phyloP scores from a whole-genome alignment of 2,888 invertebrate species.

The Euphydryas editha region DNA sequence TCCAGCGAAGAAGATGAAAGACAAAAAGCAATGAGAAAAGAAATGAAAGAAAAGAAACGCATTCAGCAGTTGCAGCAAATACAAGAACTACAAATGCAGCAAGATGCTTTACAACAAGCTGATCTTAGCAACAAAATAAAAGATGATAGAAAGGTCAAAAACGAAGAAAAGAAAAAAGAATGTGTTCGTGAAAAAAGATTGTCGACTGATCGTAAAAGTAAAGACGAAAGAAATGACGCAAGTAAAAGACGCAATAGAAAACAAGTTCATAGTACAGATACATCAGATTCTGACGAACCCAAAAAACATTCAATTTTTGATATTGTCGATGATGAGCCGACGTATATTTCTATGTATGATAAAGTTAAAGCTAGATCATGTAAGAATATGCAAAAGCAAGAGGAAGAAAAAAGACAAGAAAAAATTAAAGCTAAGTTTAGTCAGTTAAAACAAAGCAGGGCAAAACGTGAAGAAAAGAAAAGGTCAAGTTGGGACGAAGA shows the following conservation, averaged over 20 bases:
- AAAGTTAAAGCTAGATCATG: slow-evolving; percentile 97
- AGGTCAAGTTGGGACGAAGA: slow-evolving; percentile 95
- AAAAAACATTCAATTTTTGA: slow-evolving; percentile 96
- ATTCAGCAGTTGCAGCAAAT: slow-evolving; percentile 79
- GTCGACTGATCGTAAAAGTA: slow-evolving; percentile 79
- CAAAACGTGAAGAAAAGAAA: slow-evolving; percentile 94
- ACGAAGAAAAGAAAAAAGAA: slow-evolving; percentile 77
- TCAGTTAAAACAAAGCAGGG: slow-evolving; percentile 93
- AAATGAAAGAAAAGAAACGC: slow-evolving; percentile 83
- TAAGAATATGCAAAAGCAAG: slow-evolving; percentile 96
- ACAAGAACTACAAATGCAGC: slow-evolving; percentile 79
- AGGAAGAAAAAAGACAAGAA: slow-evolving; percentile 93
- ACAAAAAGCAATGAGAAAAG: slow-evolving; percentile 80
- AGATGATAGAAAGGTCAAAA: slow-evolving; percentile 72
- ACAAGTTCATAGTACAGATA: slow-evolving; percentile 84
- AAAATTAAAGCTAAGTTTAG: slow-evolving; percentile 95
- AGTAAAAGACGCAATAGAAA: slow-evolving; percentile 75
- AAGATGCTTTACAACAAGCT: slow-evolving; percentile 70
- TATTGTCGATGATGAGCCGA: slow-evolving; percentile 93
- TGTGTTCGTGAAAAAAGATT: slow-evolving; percentile 75
- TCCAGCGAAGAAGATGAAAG: slow-evolving; percentile 85
- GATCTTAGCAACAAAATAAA: slow-evolving; percentile 69
- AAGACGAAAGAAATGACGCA: slow-evolving; percentile 73
- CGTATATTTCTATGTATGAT: slow-evolving; percentile 98
- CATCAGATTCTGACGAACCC: slow-evolving; percentile 90